Evolutionary conservation across 2,888 invertebrate species (phyloP), one percentile per base, ranked within the genome.

Genomic region (Matsumyia berberina): DNA sequence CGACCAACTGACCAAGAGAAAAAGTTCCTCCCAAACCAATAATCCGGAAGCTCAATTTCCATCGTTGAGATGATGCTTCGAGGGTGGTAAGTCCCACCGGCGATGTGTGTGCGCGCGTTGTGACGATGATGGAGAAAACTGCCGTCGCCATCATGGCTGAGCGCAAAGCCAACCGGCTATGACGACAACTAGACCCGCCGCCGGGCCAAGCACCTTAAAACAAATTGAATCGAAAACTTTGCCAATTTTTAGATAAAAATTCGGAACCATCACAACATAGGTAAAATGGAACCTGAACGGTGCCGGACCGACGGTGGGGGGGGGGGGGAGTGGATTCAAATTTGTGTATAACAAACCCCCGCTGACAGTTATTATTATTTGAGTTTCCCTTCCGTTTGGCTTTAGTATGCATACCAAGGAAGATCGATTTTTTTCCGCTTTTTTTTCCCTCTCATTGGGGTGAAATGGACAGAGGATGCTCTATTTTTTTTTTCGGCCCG

Each of bases 201-300:
- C 17, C 37, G 6, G 37, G 12, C 37, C 29, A 73, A 58, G 53
- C 55, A 70, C 74, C 74, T 74, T 73, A 67, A 73, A 83, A 78
- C 83, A 78, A 83, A 83, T 83, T 78, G 83, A 78, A 83, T 62
- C 67, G 73, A 73, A 78, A 83, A 83, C 64, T 83, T 83, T 83
- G 83, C 83, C 83, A 83, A 74, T 78, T 74, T 83, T 83, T 62
- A 42, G 67, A 78, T 77, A 67, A 66, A 60, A 78, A 73, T 72
- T 83, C 29, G 37, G 7, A 31, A 31, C 39, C 12, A 9, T 39
- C 33, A 55, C 17, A 35, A 44, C 67, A 57, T 77, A 82, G 82
- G 82, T 78, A 31, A 74, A 69, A 73, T 62, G 49, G 7, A 78
- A 39, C 55, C n/a, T n/a, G n/a, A n/a, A n/a, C n/a, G n/a, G n/a